These are phyloP conservation scores for Portevinia maculata DNA, from an alignment of 2,888 invertebrate species.

Conservation along the genomic window DNA sequence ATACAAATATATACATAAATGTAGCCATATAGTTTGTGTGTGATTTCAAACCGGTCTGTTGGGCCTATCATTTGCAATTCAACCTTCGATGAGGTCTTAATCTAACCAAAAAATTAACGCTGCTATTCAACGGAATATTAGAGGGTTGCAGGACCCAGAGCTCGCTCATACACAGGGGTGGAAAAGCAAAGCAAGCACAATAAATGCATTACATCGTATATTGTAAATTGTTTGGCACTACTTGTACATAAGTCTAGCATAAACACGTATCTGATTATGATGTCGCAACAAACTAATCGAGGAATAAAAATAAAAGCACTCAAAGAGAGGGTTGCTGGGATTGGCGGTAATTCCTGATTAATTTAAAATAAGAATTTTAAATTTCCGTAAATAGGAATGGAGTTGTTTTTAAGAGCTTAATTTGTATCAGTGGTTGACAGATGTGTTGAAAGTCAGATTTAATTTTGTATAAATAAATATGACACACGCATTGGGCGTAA, in stretches of 20 bases:
- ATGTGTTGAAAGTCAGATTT: neutral
- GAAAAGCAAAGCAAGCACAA: conserved; percentile 58
- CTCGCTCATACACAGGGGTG: conserved; percentile 58
- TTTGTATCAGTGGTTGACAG: conserved; percentile 8
- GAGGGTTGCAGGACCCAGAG: conserved; percentile 41
- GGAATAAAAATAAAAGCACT: conserved; percentile 64
- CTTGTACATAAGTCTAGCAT: conserved; percentile 68
- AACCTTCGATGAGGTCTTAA: conserved; percentile 80
- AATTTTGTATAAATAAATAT: too few relatives aligned
- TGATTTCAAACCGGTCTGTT: conserved; percentile 74
- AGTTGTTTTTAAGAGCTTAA: neutral
- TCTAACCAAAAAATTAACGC: conserved; percentile 80
- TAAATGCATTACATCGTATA: conserved; percentile 62
- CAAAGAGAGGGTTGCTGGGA: conserved; percentile 8
- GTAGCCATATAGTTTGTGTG: conserved; percentile 20
- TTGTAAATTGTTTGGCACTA: conserved; percentile 48
- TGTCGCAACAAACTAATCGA: conserved; percentile 74
- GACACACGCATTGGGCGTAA: too few relatives aligned
- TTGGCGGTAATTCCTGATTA: conserved; percentile 38
- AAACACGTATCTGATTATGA: conserved; percentile 73
- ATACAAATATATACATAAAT: neutral
- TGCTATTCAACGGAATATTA: conserved; percentile 54
- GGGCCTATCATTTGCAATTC: conserved; percentile 75
- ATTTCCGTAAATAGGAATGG: neutral
- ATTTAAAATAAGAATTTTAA: conserved; percentile 9